A percentile compares a stretch with the other conserved stretches of the same genome.
phyloP scores from a whole-genome alignment of 2,888 invertebrate genomes.

The Strigamia crassipes region DNA sequence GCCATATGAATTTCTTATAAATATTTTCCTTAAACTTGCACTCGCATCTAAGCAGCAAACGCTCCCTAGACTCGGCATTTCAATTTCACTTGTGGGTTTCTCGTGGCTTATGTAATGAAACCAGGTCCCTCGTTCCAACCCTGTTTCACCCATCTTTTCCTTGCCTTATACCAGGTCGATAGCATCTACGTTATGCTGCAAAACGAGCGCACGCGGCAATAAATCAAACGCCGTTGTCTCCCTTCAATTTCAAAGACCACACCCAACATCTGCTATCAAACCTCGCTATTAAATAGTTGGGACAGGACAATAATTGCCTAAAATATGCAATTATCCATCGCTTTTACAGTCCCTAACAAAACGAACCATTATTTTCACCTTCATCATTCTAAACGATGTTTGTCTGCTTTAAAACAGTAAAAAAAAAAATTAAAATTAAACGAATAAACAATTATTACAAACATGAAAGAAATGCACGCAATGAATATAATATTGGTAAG shows the following conservation, averaged over 20 bases:
- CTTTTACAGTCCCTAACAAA: too few relatives aligned
- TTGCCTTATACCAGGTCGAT: neutral
- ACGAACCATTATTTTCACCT: too few relatives aligned
- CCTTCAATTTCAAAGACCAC: neutral
- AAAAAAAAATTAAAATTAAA: too few relatives aligned
- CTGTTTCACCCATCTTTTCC: neutral
- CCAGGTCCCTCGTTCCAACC: neutral
- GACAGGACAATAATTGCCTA: neutral
- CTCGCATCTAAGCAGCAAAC: neutral
- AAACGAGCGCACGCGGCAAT: neutral
- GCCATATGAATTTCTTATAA: neutral
- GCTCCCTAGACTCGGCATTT: neutral
- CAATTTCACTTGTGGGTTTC: neutral
- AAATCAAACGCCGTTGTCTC: neutral
- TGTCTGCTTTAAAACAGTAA: too few relatives aligned
- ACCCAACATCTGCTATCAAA: neutral
- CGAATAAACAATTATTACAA: too few relatives aligned
- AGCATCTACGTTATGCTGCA: neutral
- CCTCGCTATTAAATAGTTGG: neutral
- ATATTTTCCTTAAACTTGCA: neutral
- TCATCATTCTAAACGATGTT: neutral
- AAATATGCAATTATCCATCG: neutral
- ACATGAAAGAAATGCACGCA: too few relatives aligned
- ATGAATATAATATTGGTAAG: too few relatives aligned
- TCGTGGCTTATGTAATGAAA: neutral